Evolutionary conservation across 2,113 vertebrate species (phyloP), one percentile per base, ranked within the genome.

Genomic region (Taurulus bubalis): DNA sequence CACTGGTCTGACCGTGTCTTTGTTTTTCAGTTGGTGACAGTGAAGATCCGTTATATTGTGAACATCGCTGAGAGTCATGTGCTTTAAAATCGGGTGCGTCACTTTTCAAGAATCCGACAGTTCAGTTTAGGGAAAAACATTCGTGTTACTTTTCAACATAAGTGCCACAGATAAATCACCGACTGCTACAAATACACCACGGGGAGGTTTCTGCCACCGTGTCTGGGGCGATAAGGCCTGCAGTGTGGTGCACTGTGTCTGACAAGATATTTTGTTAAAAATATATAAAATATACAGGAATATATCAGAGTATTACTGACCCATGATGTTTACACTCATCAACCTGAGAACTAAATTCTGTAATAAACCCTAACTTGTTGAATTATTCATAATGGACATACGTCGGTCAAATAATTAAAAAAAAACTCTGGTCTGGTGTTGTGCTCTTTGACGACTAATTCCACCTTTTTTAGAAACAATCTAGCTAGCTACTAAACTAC

Each of bases 61-160:
- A 38, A 67, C 53, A 55, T 71, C 12, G 20, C 45, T 71, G 65
- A 67, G 64, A 55, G 60, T 60, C 32, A 30, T 58, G 30, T 56
- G 60, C 59, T 66, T 77, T 62, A 14, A 71, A 34, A 53, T 30
- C 36, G 9, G 16, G 26, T 6, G 28, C 22, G 36, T 64, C 49
- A 20, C 40, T 30, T 63, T 56, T 9, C 5, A 67, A 10, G 24
- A 42, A 36, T 55, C 22, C 60, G 32, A 18, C 40, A 36, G 15
- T 10, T 45, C 60, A 42, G 59, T 65, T 64, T 24, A n/a, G 0
- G 34, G 51, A 55, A 26, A 68, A 20, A 69, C 51, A 67, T 36
- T 16, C 15, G 24, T 58, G 72, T 55, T 56, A 69, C 69, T 45
- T 60, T 74, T 78, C 42, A 82, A 51, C 73, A 63, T 75, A 62